Evolutionary conservation across 2,888 invertebrate genomes (phyloP).

Genomic region (Deladenus siricidicola): DNA sequence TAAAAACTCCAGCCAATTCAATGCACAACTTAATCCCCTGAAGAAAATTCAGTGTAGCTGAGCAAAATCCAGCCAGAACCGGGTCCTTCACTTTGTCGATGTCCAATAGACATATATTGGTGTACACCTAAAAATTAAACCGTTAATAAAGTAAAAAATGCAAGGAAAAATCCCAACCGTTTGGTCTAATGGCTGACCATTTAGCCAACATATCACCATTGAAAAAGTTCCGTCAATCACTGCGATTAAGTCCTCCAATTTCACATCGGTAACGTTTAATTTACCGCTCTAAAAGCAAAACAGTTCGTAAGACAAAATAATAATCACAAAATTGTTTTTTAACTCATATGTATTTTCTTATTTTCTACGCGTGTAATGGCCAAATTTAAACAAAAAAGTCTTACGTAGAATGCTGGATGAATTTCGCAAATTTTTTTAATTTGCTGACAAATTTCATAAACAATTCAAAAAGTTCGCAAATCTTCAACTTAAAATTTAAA

Average conservation of each 20-base stretch:
- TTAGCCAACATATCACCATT: conserved; percentile 87
- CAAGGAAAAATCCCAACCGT: conserved; percentile 18
- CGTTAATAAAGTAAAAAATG: not conserved
- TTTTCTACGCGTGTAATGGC: too few species aligned
- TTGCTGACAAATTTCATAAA: too few species aligned
- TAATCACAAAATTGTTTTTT: too few species aligned
- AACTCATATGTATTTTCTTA: too few species aligned
- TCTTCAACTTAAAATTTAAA: too few species aligned
- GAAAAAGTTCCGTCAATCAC: conserved; percentile 86
- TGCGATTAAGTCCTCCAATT: conserved; percentile 70
- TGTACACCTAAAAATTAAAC: conserved; percentile 19
- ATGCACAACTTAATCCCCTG: conserved; percentile 11
- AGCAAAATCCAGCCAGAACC: conserved; percentile 12
- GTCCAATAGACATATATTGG: conserved; percentile 24
- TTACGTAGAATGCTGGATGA: too few species aligned
- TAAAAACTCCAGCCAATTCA: conserved; percentile 2
- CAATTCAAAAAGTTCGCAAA: too few species aligned
- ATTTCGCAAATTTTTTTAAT: too few species aligned
- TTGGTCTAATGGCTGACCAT: conserved; percentile 61
- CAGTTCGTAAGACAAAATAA: not conserved
- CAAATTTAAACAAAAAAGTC: too few species aligned
- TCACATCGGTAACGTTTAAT: not conserved
- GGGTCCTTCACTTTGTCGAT: conserved; percentile 11
- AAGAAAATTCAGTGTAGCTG: conserved; percentile 2
- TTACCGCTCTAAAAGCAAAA: conserved; percentile 1